Base-by-base conservation (phyloP, 2,797 vertebrate species). In the Cichlasoma orientale region DNA sequence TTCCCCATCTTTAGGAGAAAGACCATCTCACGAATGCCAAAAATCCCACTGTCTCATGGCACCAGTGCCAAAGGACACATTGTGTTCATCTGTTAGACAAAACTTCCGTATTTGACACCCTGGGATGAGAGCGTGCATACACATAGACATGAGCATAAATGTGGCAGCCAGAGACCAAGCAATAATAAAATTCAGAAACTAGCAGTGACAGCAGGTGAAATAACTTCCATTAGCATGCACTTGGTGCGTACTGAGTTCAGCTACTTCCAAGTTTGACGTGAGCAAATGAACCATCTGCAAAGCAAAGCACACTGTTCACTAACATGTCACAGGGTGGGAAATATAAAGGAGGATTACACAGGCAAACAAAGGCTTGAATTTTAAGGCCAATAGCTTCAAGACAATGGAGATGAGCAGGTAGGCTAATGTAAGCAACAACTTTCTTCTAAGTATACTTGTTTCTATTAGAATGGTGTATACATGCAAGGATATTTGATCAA, bases 21-120 rank as follows among this genome's bases (percentile, higher is more conserved):
- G 21, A 9, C 14, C 59, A 27, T 27, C 38, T 63, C 38, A 27
- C 41, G 19, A 27, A 47, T 47, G 27, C 16, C 23, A 63, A 44
- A 27, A 58, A n/a, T 0, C 0, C 2, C 5, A 23, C 16, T 18
- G 38, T 44, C 59, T 63, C 21, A 63, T 44, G 1, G 36, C 21
- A 44, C 36, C 41, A 44, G 14, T 25, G 16, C 21, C 59, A 63
- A 23, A 61, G 38, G 36, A 63, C 14, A 66, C 25, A 16, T 27
- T 66, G 38, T 47, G 38, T 16, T 66, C 47, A 66, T 21, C 59
- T 18, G 3, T 25, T 23, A 44, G 21, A 63, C 44, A 44, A 5
- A 63, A 63, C 36, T 63, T 21, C 21, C 0, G 5, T 19, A 66
- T 66, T 47, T 66, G 38, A 44, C 21, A 18, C 59, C 21, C 14